phyloP scores from a whole-genome alignment of 2,888 invertebrate species.

The Andrena fulva region DNA sequence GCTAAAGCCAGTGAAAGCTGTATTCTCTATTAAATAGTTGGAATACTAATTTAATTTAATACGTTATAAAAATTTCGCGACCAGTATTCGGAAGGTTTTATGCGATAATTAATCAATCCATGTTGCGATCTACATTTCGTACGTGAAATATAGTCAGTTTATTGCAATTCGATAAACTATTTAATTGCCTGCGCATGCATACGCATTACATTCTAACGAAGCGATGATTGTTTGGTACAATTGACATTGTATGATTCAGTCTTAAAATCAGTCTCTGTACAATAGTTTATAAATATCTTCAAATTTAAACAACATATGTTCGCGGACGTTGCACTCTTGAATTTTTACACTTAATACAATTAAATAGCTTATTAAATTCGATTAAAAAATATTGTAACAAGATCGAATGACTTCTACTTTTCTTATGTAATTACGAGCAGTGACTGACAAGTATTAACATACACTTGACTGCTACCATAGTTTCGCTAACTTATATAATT shows the following conservation, averaged over 20 bases:
- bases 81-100: neutral
- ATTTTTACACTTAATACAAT: conserved; percentile 1
- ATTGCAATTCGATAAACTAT: conserved; percentile 20
- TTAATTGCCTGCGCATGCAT: neutral
- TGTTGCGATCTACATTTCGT: too few relatives aligned
- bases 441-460: neutral
- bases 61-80: neutral
- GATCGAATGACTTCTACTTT: neutral
- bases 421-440: neutral
- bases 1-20: neutral
- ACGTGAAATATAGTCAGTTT: neutral
- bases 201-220: neutral
- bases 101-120: neutral
- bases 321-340: too few relatives aligned
- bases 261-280: conserved; percentile 11
- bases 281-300: neutral
- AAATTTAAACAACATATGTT: neutral
- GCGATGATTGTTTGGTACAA: neutral
- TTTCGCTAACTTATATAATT: neutral
- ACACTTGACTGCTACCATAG: neutral
- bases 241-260: conserved; percentile 6
- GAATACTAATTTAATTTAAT: neutral
- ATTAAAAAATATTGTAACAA: neutral
- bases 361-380: conserved; percentile 20
- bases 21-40: neutral